Evolutionary conservation across 2,113 vertebrate species (phyloP).

Genomic region (Dolichallabes microphthalmus): DNA sequence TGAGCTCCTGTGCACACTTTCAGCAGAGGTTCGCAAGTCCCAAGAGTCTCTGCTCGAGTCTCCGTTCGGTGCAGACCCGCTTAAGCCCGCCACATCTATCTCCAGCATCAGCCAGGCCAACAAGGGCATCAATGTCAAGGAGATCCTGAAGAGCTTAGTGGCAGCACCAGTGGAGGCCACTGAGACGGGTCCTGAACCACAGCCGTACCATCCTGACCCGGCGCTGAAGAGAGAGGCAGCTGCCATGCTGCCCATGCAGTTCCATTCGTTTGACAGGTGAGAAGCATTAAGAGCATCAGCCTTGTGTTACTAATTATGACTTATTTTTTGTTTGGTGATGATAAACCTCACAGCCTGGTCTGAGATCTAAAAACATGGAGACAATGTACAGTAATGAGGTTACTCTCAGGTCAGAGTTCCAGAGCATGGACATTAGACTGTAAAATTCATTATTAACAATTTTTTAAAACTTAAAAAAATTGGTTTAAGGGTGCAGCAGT

Average conservation of each 20-base stretch:
- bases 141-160: constrained; percentile 96
- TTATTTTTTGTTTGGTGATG: not conserved
- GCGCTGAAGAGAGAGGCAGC: constrained; percentile 89
- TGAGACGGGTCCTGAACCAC: constrained; percentile 87
- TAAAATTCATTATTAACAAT: not conserved
- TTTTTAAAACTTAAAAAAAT: not conserved
- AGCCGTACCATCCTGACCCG: constrained; percentile 92
- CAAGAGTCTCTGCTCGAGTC: constrained; percentile 92
- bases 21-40: constrained; percentile 90
- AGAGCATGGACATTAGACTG: not conserved
- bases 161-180: constrained; percentile 90
- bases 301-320: not conserved
- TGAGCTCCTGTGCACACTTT: constrained; percentile 89
- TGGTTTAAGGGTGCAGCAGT: not conserved
- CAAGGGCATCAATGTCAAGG: constrained; percentile 98
- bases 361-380: not conserved
- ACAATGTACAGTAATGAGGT: not conserved
- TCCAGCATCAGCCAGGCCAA: constrained; percentile 93
- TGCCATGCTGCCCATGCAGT: constrained; percentile 97
- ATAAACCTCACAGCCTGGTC: not conserved
- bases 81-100: constrained; percentile 89
- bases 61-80: constrained; percentile 72
- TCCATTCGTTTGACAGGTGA: constrained; percentile 98
- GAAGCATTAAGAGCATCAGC: constrained; percentile 28
- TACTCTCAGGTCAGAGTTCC: not conserved